Base-by-base conservation (phyloP, 2,797 vertebrate species). In the Gallinago stenura region DNA sequence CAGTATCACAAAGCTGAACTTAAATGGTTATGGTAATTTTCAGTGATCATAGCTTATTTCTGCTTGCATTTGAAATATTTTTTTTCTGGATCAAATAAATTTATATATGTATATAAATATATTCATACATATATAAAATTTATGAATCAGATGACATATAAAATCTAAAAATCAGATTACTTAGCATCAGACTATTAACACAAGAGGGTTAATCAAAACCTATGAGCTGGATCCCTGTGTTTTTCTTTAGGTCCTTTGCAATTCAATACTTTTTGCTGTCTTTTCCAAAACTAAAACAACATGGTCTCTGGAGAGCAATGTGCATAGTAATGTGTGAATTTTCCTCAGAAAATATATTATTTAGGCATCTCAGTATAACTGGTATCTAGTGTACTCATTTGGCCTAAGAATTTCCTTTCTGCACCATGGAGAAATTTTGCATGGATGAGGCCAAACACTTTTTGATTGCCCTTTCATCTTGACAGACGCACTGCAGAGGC, bases 391-490 rank as follows among this genome's bases (percentile, higher is more conserved):
- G 61, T 82, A 60, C n/a, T 35, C 1, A 7, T 54, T 57, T 20
- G 35, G 21, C 56, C 60, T 57, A 24, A 66, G 20, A 57, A 58
- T 70, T 72, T 73, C 4, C 8, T 6, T 88, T 69, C 83, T 48
- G 4, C 41, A 50, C 22, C 10, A 56, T 7, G 18, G 51, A 72
- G 83, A 57, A 95, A 20, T 21, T 46, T 41, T 65, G 60, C 9
- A 13, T 1, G 5, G 14, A 51, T 51, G 31, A 56, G 19, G 78
- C 69, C 45, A 0, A 69, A 60, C 26, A 13, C 43, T 83, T 93
- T 33, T 8, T 93, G 87, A 92, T 81, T 48, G 83, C 54, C 54
- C 15, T 94, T 95, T 95, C 76, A 81, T 95, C 94, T 91, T 92
- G 31, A 91, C 96, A 95, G 96, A 89, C 26, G 20, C 66, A 78